phyloP scores from a whole-genome alignment of 1,140 invertebrate genomes.

The Pantala flavescens region DNA sequence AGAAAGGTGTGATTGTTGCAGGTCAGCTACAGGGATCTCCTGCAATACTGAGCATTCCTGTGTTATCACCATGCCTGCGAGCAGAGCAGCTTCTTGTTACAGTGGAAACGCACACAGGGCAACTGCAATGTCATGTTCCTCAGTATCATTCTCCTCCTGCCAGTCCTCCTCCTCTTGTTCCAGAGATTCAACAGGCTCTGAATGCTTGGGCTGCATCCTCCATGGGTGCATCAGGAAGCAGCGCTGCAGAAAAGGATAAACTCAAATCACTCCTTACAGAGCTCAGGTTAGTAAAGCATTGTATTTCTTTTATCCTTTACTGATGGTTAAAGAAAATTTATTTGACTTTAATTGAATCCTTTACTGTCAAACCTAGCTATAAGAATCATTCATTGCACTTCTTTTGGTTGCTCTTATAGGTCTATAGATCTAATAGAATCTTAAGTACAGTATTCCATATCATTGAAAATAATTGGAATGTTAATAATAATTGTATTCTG shows the following conservation, averaged over 20 bases:
- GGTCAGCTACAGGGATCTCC: slow-evolving; percentile 68
- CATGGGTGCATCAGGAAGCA: slow-evolving; percentile 1
- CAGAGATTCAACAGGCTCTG: slow-evolving; percentile 68
- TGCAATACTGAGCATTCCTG: slow-evolving; percentile 78
- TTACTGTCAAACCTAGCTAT: no score
- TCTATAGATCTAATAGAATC: no score
- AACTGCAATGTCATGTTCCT: slow-evolving; percentile 79
- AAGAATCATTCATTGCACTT: no score
- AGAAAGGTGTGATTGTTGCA: slow-evolving; percentile 28
- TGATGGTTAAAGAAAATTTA: no score
- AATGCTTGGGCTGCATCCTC: slow-evolving; percentile 35
- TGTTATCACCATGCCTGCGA: slow-evolving; percentile 76
- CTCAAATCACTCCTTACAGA: background rate
- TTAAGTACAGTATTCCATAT: no score
- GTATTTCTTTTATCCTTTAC: no score
- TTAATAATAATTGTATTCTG: no score
- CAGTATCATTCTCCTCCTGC: slow-evolving; percentile 58
- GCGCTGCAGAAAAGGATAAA: background rate
- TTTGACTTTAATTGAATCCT: no score
- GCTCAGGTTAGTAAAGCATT: background rate
- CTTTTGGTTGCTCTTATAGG: no score
- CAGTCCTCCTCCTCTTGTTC: slow-evolving; percentile 47
- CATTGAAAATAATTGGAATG: no score
- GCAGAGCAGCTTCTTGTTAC: slow-evolving; percentile 86
- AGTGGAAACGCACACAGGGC: slow-evolving; percentile 89